These are phyloP conservation scores for Oligia latruncula DNA, from an alignment of 2,888 invertebrate species.

Conservation along the genomic window DNA sequence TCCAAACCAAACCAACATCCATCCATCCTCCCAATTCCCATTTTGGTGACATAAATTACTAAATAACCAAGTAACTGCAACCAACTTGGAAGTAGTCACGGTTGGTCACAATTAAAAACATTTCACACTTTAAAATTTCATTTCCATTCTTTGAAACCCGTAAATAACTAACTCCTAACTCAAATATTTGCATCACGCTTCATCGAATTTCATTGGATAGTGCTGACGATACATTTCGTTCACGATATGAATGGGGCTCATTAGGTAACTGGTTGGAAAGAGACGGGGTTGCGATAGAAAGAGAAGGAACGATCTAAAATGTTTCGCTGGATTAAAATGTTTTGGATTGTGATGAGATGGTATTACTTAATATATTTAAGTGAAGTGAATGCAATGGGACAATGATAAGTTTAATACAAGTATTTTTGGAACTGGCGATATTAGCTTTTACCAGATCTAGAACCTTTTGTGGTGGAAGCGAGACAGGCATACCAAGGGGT, in stretches of 20 bases:
- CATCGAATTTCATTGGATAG: constrained; percentile 51
- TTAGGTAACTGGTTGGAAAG: constrained; percentile 49
- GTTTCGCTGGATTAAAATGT: constrained; percentile 8
- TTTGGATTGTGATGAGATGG: not conserved
- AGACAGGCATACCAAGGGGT: too few relatives aligned
- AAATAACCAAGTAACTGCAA: too few relatives aligned
- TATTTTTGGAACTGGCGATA: not conserved
- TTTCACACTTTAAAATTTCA: constrained; percentile 14
- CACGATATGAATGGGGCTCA: constrained; percentile 53
- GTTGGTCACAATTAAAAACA: not conserved
- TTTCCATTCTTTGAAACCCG: not conserved
- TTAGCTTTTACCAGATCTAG: not conserved
- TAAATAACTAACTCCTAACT: constrained; percentile 30
- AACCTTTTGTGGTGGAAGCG: not conserved
- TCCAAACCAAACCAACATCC: too few relatives aligned
- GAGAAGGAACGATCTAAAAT: constrained; percentile 10
- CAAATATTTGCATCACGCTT: constrained; percentile 57
- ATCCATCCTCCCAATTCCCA: too few relatives aligned
- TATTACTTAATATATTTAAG: not conserved
- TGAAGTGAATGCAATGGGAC: not conserved
- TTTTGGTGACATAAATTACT: too few relatives aligned
- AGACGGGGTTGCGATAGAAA: constrained; percentile 1
- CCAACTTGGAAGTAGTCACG: too few relatives aligned
- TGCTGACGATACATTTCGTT: constrained; percentile 47
- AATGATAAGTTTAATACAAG: not conserved